These are phyloP conservation scores for Stomatorhinus ivindoensis DNA, from an alignment of 2,113 vertebrate genomes.

Conservation along the genomic window DNA sequence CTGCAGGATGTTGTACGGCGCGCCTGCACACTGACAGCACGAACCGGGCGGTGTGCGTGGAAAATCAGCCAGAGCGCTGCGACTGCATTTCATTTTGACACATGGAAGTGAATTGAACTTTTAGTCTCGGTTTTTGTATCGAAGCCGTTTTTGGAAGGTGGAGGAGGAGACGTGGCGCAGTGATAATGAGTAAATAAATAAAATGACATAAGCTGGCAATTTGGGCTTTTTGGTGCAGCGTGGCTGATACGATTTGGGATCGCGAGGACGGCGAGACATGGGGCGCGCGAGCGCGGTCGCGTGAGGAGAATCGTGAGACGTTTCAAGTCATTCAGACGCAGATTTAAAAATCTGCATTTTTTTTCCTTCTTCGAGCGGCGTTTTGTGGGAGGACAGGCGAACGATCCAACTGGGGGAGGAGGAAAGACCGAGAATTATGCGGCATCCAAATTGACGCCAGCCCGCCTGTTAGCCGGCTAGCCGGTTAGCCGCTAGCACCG, in stretches of 20 bases:
- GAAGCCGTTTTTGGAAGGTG: neutral
- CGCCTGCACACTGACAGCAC: neutral
- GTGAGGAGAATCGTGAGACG: neutral
- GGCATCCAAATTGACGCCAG: neutral
- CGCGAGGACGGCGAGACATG: constrained; percentile 1
- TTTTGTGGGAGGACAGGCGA: neutral
- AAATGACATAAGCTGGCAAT: neutral
- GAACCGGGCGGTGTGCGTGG: neutral
- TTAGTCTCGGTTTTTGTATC: neutral
- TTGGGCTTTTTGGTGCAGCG: neutral
- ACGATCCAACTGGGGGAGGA: neutral
- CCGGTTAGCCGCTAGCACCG: neutral
- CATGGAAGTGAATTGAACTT: neutral
- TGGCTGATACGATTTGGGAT: neutral
- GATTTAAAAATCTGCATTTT: neutral
- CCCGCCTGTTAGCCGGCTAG: constrained; percentile 1
- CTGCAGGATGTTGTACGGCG: neutral
- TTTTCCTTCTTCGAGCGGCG: neutral
- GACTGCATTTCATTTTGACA: neutral
- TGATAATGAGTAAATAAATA: neutral
- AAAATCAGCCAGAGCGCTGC: neutral
- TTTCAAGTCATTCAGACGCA: neutral
- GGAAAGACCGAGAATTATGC: neutral
- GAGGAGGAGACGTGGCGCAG: neutral
- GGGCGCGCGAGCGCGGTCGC: neutral